phyloP scores from a whole-genome alignment of 2,888 invertebrate genomes.

The Scrobipalpa costella region DNA sequence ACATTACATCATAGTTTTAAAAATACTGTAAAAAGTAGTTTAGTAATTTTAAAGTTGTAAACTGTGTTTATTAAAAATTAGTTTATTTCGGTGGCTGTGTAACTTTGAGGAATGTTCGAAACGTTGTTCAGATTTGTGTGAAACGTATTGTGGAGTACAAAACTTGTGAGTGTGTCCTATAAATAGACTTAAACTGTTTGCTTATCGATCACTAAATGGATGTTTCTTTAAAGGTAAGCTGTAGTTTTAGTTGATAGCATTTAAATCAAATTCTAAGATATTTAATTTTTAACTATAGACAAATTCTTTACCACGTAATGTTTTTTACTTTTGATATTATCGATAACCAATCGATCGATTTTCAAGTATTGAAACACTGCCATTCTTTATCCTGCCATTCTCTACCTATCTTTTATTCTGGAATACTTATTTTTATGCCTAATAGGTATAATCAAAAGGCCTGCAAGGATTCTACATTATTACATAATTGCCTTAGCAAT shows the following conservation, averaged over 20 bases:
- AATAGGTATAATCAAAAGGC: too few species aligned
- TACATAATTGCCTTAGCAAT: too few species aligned
- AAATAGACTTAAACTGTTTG: conserved; percentile 27
- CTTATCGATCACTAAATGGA: conserved; percentile 35
- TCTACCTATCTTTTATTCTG: too few species aligned
- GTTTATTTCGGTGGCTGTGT: conserved; percentile 35
- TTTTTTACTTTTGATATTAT: neutral
- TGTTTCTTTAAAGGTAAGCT: conserved; percentile 44
- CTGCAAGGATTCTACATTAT: too few species aligned
- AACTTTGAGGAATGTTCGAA: conserved; percentile 36
- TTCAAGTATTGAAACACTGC: neutral
- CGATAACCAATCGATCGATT: conserved; percentile 2
- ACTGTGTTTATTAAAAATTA: conserved; percentile 2
- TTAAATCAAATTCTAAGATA: too few species aligned
- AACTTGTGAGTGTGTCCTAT: conserved; percentile 20
- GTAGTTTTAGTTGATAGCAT: neutral
- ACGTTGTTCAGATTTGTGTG: conserved; percentile 35
- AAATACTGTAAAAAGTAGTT: conserved; percentile 2
- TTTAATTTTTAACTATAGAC: too few species aligned
- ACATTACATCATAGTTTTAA: neutral
- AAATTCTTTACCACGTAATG: too few species aligned
- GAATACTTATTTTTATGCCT: too few species aligned
- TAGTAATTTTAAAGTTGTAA: conserved; percentile 15
- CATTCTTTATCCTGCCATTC: neutral
- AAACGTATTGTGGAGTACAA: conserved; percentile 30